Evolutionary conservation across 2,113 vertebrate species (phyloP).

Genomic region (Ammodytes dubius): DNA sequence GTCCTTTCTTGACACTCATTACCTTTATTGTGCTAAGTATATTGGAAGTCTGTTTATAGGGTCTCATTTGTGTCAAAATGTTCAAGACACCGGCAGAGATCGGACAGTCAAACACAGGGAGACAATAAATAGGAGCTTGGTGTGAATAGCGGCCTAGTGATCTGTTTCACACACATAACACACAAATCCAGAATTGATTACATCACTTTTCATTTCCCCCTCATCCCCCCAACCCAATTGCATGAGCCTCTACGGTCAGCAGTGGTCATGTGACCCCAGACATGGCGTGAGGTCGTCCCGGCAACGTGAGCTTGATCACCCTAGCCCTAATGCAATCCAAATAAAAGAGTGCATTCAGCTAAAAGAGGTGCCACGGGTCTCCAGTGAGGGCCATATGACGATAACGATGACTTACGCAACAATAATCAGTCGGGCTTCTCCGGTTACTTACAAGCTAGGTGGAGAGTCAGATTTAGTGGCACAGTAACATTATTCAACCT

Average conservation of each 20-base stretch:
- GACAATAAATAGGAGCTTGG: not conserved
- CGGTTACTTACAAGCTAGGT: constrained; percentile 1
- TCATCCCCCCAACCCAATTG: not conserved
- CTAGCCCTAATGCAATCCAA: constrained; percentile 75
- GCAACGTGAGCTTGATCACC: constrained; percentile 73
- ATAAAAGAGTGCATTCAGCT: constrained; percentile 62
- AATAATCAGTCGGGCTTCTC: constrained; percentile 52
- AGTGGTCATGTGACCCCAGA: constrained; percentile 68
- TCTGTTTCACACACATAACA: constrained; percentile 14
- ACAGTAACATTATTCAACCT: constrained; percentile 2
- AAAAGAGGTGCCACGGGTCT: constrained; percentile 19
- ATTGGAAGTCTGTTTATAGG: not conserved
- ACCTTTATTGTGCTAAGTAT: constrained; percentile 4
- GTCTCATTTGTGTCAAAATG: not conserved
- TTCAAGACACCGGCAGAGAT: not conserved
- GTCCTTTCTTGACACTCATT: not conserved
- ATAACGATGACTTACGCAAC: not conserved
- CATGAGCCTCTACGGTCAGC: constrained; percentile 44
- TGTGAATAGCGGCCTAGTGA: constrained; percentile 13
- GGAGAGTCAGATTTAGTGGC: not conserved
- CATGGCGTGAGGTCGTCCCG: constrained; percentile 62
- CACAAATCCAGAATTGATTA: constrained; percentile 47
- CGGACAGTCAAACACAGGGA: not conserved
- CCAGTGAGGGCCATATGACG: constrained; percentile 11
- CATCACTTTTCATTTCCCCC: constrained; percentile 51